A percentile compares a stretch with the other conserved stretches of the same genome.
phyloP scores from a whole-genome alignment of 2,888 invertebrate genomes.

The Silvanus unidentatus region DNA sequence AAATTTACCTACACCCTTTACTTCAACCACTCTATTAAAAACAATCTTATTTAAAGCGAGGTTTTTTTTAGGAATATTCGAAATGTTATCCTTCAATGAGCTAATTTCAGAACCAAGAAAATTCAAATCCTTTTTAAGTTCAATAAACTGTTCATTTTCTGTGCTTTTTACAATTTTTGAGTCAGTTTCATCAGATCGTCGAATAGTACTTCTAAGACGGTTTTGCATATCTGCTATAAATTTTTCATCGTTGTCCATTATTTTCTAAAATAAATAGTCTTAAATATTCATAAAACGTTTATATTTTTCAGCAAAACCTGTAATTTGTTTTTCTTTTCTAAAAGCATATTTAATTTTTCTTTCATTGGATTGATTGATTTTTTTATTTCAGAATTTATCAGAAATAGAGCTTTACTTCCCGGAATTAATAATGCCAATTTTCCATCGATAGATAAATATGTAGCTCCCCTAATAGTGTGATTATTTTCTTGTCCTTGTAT shows the following conservation, averaged over 20 bases:
- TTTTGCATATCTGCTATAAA: too few species aligned
- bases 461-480: constrained; percentile 32
- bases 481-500: constrained; percentile 26
- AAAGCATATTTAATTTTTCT: constrained; percentile 12
- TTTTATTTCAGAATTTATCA: constrained; percentile 32
- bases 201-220: constrained; percentile 9
- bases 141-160: too few species aligned
- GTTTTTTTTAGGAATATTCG: too few species aligned
- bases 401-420: constrained; percentile 28
- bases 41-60: too few species aligned
- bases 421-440: constrained; percentile 36
- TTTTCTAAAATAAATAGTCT: too few species aligned
- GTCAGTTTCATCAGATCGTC: constrained; percentile 8
- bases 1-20: constrained; percentile 32
- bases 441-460: constrained; percentile 32
- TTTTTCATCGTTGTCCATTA: too few species aligned
- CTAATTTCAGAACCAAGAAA: constrained; percentile 24
- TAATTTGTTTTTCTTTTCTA: too few species aligned
- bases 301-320: too few species aligned
- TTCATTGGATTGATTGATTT: constrained; percentile 35
- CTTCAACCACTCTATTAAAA: constrained; percentile 36
- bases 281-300: too few species aligned
- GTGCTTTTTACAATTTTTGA: too few species aligned
- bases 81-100: too few species aligned
- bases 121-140: constrained; percentile 27